Evolutionary conservation across 2,888 invertebrate genomes (phyloP).

Genomic region (Temnothorax ravouxi): DNA sequence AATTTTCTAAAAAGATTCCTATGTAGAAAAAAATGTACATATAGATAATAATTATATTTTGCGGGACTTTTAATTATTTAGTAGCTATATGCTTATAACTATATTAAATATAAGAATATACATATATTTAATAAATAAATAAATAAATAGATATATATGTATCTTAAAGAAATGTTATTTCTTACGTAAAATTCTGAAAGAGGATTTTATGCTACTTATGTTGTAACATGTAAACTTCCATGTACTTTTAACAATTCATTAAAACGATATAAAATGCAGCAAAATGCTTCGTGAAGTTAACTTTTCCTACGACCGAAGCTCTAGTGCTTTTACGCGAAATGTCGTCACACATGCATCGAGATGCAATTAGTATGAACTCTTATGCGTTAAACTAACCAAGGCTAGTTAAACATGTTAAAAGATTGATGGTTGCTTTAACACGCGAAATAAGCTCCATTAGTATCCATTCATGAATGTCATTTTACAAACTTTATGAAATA

Average conservation of each 20-base stretch:
- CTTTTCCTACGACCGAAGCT: constrained; percentile 13
- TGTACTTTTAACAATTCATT: constrained; percentile 15
- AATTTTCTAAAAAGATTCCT: background rate
- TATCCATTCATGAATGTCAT: background rate
- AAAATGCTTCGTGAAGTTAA: background rate
- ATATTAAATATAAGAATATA: background rate
- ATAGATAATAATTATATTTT: too few species aligned
- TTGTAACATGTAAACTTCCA: constrained; percentile 5
- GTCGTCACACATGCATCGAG: background rate
- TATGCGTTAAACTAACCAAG: background rate
- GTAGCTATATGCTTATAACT: background rate
- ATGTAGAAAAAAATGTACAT: too few species aligned
- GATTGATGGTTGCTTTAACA: constrained; percentile 9
- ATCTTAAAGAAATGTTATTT: background rate
- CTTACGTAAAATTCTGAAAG: background rate
- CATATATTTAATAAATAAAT: background rate
- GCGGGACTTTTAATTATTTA: background rate
- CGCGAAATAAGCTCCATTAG: background rate
- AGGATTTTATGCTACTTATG: background rate
- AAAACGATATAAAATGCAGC: background rate
- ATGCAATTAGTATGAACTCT: background rate
- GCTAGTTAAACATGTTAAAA: constrained; percentile 22
- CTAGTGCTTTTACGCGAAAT: background rate
- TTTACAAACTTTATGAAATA: constrained; percentile 20
- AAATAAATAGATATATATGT: background rate